Evolutionary conservation across 2,113 vertebrate species (phyloP), one percentile per base, ranked within the genome.

Genomic region (Dipodomys stephensi): DNA sequence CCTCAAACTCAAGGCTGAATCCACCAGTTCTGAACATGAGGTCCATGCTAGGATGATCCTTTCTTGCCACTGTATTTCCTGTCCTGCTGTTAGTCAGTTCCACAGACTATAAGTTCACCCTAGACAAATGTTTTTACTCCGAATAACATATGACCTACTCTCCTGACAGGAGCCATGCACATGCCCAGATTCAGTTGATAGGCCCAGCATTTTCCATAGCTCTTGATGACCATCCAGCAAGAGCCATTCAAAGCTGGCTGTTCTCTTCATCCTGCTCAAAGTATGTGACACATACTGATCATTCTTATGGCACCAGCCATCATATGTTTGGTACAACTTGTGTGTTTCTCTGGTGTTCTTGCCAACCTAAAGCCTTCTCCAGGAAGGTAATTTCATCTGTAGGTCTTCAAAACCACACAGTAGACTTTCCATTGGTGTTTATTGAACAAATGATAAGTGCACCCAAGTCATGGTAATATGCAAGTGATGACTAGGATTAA

Each of bases 111-210:
- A 20, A 65, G 16, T 6, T 10, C 9, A 7, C 39, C 3, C 12
- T 23, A 32, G 35, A 49, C 2, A 32, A 10, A 80, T 11, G 8
- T 7, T 30, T 25, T 76, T 44, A 49, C 7, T 65, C 49, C 28
- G 69, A 32, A 9, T 1, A 4, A 27, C 32, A 46, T 32, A 9
- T 1, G 6, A 22, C 32, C 65, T 77, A 15, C 2, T 57, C 4
- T 92, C 67, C 46, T 44, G 6, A 53, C 49, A 53, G 49, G 0
- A 0, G 35, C 3, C 32, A 57, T 0, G 0, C 12, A 10, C 3
- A 16, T 4, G 15, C 9, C 53, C 83, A 65, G 5, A 72, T 15
- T 86, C 69, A 20, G 20, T 81, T 30, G 67, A 25, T 5, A 46
- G 1, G 27, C 49, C 68, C 53, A 0, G 20, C 7, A 2, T 67